Evolutionary conservation across 2,888 invertebrate species (phyloP).

Genomic region (Pecten maximus): DNA sequence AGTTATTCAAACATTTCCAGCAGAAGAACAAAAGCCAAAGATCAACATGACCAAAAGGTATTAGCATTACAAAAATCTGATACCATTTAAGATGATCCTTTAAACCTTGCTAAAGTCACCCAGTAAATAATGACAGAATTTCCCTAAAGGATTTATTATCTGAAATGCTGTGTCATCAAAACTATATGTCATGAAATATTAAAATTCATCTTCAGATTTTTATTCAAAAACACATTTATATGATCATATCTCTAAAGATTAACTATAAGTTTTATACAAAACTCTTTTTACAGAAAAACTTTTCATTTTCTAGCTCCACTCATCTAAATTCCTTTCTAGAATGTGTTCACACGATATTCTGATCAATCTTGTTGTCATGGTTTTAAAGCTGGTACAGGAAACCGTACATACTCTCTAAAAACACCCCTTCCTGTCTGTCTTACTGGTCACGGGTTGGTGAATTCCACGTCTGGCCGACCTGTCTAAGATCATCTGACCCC

Average conservation of each 20-base stretch:
- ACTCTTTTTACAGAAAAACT: not conserved
- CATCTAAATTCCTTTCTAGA: not conserved
- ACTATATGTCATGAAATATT: not conserved
- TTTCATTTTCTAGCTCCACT: not conserved
- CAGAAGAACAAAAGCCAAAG: not conserved
- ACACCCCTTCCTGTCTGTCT: not conserved
- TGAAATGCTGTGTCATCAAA: not conserved
- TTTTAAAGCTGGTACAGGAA: not conserved
- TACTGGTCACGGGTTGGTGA: not conserved
- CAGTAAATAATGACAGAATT: not conserved
- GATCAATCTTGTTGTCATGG: not conserved
- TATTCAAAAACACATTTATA: no score
- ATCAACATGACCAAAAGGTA: not conserved
- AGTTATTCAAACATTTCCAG: not conserved
- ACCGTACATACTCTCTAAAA: not conserved
- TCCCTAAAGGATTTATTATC: not conserved
- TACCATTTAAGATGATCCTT: not conserved
- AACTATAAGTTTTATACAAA: not conserved
- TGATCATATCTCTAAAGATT: no score
- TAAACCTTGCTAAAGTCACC: not conserved
- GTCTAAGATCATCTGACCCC: constrained; percentile 19
- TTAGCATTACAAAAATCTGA: not conserved
- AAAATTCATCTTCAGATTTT: not conserved
- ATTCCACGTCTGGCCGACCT: not conserved
- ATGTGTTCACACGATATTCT: not conserved